Base-by-base conservation (phyloP, 2,888 invertebrate species). In the Sesia apiformis region DNA sequence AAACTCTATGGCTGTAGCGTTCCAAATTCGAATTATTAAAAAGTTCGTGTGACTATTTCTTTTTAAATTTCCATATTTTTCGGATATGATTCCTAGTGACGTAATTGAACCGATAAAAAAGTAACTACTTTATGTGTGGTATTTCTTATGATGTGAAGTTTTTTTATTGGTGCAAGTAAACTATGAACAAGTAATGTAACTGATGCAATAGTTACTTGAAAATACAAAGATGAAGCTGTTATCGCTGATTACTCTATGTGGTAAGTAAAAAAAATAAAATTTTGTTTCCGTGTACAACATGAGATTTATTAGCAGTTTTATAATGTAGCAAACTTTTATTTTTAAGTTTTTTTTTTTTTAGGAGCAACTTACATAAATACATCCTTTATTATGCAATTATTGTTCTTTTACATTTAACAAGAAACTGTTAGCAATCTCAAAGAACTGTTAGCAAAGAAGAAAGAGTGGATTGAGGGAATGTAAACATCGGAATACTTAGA, bases 141-240 rank as follows among this genome's bases (percentile, higher is more conserved):
- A 56, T 58, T 57, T 57, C 60, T 63, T 63, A 67, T 65, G 59
- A 77, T 78, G 79, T 78, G 78, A 78, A 71, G 53, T 49, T 53
- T 41, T 53, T 53, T 53, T 52, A 41, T 57, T 49, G 61, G 68
- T 70, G 70, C 58, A 60, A 51, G 61, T 66, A 60, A 59, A 60
- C 66, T 56, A 52, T 57, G 41, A 52, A 56, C 52, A 46, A 8
- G 52, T 57, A 54, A 54, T 52, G 46, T 49, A 39, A 49, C 60
- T 59, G 53, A 73, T 69, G 65, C 61, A 63, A 67, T 63, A 69
- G 64, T 63, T 66, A 63, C 64, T 64, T 60, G 60, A 67, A 71
- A 68, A 61, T 61, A 63, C 66, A 54, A 83, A 81, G 68, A 83
- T 88, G 87, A 87, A 82, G 82, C 64, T 84, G 60, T 70, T 84